These are phyloP conservation scores for Lampris incognitus DNA, from an alignment of 2,113 vertebrate genomes.

Conservation along the genomic window DNA sequence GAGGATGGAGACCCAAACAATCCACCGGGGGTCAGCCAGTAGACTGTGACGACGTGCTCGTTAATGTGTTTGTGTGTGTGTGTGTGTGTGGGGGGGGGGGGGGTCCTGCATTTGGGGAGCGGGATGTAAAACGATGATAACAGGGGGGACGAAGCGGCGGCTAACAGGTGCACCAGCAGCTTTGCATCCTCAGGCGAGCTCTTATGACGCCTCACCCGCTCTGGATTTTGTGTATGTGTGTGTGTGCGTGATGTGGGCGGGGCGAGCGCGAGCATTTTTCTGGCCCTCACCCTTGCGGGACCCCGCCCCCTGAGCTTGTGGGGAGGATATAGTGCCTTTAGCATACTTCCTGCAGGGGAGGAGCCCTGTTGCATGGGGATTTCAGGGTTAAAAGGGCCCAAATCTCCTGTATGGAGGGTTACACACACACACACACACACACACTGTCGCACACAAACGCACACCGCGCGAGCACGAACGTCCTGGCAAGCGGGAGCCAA, in stretches of 20 bases:
- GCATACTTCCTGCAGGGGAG: conserved; percentile 48
- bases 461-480: neutral
- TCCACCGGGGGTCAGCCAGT: conserved; percentile 49
- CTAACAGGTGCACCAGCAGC: conserved; percentile 46
- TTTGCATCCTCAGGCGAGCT: conserved; percentile 26
- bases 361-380: conserved; percentile 53
- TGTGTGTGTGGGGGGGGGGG: neutral
- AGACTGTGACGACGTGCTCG: conserved; percentile 68
- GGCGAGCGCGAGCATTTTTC: conserved; percentile 23
- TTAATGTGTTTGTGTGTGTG: conserved; percentile 35
- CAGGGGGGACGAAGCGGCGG: conserved; percentile 20
- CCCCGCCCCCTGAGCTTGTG: conserved; percentile 19
- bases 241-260: conserved; percentile 2
- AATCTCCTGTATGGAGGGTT: conserved; percentile 46
- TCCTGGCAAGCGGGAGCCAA: conserved; percentile 30
- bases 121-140: conserved; percentile 1
- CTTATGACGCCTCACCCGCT: neutral
- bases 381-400: conserved; percentile 38
- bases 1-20: conserved; percentile 55
- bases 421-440: conserved; percentile 1
- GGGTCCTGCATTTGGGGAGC: conserved; percentile 1
- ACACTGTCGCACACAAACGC: conserved; percentile 22
- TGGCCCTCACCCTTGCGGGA: conserved; percentile 25
- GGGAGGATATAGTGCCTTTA: conserved; percentile 58
- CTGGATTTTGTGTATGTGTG: conserved; percentile 22